Evolutionary conservation across 1,140 invertebrate genomes (phyloP), one percentile per base, ranked within the genome.

Genomic region (Bombus affinis): DNA sequence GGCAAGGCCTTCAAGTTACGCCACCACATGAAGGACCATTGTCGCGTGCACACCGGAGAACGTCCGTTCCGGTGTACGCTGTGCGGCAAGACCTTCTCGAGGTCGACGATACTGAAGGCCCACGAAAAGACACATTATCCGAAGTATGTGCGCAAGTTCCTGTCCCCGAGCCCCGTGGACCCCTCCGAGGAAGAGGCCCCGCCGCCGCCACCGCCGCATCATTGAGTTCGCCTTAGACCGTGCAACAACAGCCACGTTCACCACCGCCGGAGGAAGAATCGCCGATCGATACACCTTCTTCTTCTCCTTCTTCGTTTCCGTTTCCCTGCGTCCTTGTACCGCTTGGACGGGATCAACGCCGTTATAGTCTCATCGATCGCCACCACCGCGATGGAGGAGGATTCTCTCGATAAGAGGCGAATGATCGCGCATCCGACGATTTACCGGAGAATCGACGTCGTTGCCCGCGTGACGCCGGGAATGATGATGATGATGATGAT

Each of bases 21-120:
- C 72, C 98, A 98, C 94, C 98, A 98, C 95, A 98, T 98, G 98
- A 98, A 98, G 95, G 98, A 98, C 95, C 98, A 98, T 95, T 98
- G 98, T 95, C 97, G 98, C 92, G 98, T 98, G 78, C 98, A 98
- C 94, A 98, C 98, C 90, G 98, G 98, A 77, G 98, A 98, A 94
- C 96, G 98, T 84, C 98, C 98, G 8, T 99, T 98, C 95, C 96
- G 97, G 88, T 99, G 98, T 95, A 96, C 96, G 74, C 95, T 98
- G 83, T 98, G 98, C 94, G 98, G 98, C 75, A 98, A 98, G 94
- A 98, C 97, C 66, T 99, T 98, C 95, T 98, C 98, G 74, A 96
- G 98, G 86, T 98, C 97, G 78, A 98, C 98, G 76, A 98, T 98
- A 94, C 95, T 98, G 85, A 98, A 98, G 94, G 98, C 98, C 89